phyloP scores from a whole-genome alignment of 2,113 vertebrate genomes.

The human region DNA sequence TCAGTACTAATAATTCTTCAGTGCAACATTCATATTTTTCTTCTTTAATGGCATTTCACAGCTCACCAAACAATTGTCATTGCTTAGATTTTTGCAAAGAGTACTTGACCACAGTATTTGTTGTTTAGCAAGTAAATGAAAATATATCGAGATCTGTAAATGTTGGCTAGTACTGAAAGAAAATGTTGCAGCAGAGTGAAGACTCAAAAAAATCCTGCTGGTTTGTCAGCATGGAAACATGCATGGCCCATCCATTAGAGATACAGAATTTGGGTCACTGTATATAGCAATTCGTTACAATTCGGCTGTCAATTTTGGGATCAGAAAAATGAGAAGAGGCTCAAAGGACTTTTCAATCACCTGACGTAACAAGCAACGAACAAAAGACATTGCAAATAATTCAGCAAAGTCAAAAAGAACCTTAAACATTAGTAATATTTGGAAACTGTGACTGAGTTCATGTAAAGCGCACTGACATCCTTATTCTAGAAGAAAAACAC shows the following conservation, averaged over 20 bases:
- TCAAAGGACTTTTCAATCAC: conserved; percentile 46
- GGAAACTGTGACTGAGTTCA: conserved; percentile 26
- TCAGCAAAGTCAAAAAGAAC: conserved; percentile 11
- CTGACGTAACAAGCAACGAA: neutral
- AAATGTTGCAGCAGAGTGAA: neutral
- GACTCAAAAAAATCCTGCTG: neutral
- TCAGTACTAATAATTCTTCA: conserved; percentile 21
- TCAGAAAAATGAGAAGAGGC: conserved; percentile 29
- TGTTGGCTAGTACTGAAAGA: neutral
- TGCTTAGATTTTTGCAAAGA: conserved; percentile 14
- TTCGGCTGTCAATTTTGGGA: conserved; percentile 45
- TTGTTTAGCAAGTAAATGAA: conserved; percentile 1
- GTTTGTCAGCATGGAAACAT: conserved; percentile 1
- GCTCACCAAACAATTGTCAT: conserved; percentile 16
- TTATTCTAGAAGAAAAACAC: conserved; percentile 41
- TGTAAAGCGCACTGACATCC: neutral
- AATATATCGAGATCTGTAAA: conserved; percentile 31
- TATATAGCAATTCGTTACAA: conserved; percentile 18
- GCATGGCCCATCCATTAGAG: conserved; percentile 23
- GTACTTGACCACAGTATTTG: neutral
- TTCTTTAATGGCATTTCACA: conserved; percentile 47
- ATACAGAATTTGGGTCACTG: conserved; percentile 33
- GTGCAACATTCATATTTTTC: conserved; percentile 34
- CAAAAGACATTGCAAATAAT: conserved; percentile 42
- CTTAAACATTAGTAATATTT: neutral